These are phyloP conservation scores for Uria aalge DNA, from an alignment of 2,113 vertebrate genomes.

Conservation along the genomic window DNA sequence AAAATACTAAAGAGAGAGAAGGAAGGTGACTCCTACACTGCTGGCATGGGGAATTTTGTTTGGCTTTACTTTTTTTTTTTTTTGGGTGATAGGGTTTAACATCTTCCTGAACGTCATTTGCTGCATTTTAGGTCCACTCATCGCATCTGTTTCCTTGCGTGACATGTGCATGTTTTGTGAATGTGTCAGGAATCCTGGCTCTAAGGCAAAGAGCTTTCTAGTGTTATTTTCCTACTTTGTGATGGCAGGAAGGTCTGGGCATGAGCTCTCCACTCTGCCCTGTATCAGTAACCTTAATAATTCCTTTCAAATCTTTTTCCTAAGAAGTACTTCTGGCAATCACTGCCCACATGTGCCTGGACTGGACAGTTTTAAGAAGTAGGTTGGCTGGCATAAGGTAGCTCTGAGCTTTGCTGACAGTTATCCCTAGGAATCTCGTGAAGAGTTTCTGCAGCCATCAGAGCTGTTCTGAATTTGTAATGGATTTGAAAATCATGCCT, in stretches of 20 bases:
- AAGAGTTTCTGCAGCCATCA: background rate
- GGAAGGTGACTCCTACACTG: background rate
- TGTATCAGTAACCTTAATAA: background rate
- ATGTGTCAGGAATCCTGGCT: background rate
- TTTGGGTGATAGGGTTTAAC: background rate
- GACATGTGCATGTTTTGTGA: rapidly evolving
- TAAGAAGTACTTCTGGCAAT: background rate
- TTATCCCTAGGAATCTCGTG: background rate
- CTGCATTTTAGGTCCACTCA: background rate
- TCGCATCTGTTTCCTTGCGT: background rate
- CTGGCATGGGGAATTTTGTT: background rate
- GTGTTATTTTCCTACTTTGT: rapidly evolving
- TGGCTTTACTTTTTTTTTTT: background rate
- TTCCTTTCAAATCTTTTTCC: background rate
- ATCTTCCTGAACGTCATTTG: background rate
- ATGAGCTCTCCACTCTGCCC: background rate
- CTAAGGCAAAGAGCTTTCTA: background rate
- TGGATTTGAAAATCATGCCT: background rate
- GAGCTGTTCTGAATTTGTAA: background rate
- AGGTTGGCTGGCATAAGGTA: background rate
- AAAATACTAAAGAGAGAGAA: background rate
- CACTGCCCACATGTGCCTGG: background rate
- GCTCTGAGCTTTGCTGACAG: background rate
- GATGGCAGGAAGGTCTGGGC: background rate
- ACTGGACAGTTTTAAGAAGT: background rate